Percentiles rank a stretch among this genome's conserved stretches.
These are phyloP conservation scores for Acridotheres tristis DNA, from an alignment of 2,797 vertebrate species.

Conservation along the genomic window DNA sequence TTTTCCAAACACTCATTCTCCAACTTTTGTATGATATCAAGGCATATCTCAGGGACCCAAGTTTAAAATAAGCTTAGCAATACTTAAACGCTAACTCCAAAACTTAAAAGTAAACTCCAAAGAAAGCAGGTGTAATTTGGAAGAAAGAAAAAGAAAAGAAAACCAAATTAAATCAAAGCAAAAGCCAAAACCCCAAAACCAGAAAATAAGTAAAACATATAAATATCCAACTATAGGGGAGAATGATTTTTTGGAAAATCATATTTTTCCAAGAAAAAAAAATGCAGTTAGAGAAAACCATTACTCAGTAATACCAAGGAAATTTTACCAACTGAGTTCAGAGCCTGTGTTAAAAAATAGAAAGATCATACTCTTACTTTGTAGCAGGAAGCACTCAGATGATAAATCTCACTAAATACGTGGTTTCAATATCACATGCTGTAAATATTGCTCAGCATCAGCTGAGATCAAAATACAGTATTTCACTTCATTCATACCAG, in stretches of 20 bases:
- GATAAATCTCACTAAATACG: not conserved
- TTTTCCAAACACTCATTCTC: not conserved
- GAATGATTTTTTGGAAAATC: not conserved
- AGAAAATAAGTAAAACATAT: not conserved
- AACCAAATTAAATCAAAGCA: not conserved
- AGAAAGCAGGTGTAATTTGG: not conserved
- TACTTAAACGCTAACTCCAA: not conserved
- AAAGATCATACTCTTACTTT: not conserved
- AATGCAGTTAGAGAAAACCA: not conserved
- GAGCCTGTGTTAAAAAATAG: not conserved
- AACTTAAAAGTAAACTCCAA: not conserved
- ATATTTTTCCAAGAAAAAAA: not conserved
- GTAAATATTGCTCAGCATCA: not conserved
- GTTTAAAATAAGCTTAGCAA: not conserved
- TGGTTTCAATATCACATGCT: not conserved
- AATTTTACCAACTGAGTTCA: not conserved
- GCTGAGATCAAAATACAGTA: not conserved
- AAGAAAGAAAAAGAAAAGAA: not conserved
- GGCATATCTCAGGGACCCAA: not conserved
- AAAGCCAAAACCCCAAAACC: fast-evolving
- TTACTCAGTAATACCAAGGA: not conserved
- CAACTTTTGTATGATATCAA: not conserved
- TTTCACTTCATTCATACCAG: slow-evolving; percentile 15
- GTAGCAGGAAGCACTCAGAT: not conserved
- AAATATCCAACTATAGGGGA: fast-evolving